phyloP scores from a whole-genome alignment of 2,797 vertebrate species.

The Micropoecilia bifurca region DNA sequence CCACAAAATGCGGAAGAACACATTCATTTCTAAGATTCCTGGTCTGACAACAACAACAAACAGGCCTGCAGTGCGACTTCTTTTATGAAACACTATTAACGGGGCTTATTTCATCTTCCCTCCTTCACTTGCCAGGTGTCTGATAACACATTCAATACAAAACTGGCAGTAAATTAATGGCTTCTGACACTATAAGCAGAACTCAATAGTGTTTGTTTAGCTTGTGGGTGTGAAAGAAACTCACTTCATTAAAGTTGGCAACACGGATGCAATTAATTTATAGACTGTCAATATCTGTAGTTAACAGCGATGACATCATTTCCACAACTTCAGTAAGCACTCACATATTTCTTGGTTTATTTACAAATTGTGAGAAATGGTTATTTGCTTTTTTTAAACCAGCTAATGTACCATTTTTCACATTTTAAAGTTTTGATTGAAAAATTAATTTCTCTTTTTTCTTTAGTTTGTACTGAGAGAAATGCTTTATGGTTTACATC shows the following conservation, averaged over 20 bases:
- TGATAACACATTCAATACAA: constrained; percentile 69
- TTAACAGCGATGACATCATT: constrained; percentile 25
- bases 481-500: not conserved
- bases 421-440: not conserved
- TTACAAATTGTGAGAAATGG: not conserved
- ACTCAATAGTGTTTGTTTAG: constrained; percentile 63
- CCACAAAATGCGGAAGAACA: constrained; percentile 51
- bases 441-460: not conserved
- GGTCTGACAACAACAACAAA: constrained; percentile 56
- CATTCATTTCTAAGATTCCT: constrained; percentile 61
- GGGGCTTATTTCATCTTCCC: constrained; percentile 68
- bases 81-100: constrained; percentile 71
- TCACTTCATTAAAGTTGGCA: constrained; percentile 58
- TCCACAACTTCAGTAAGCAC: constrained; percentile 1
- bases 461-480: not conserved
- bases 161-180: constrained; percentile 72
- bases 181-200: constrained; percentile 73
- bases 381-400: not conserved
- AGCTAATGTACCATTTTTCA: not conserved
- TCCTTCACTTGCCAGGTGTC: constrained; percentile 61
- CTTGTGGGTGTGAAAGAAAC: constrained; percentile 54
- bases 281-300: constrained; percentile 47
- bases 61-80: constrained; percentile 64
- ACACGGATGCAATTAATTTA: constrained; percentile 55
- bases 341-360: not conserved